Evolutionary conservation across 2,797 vertebrate genomes (phyloP).

Genomic region (Helarctos malayanus): DNA sequence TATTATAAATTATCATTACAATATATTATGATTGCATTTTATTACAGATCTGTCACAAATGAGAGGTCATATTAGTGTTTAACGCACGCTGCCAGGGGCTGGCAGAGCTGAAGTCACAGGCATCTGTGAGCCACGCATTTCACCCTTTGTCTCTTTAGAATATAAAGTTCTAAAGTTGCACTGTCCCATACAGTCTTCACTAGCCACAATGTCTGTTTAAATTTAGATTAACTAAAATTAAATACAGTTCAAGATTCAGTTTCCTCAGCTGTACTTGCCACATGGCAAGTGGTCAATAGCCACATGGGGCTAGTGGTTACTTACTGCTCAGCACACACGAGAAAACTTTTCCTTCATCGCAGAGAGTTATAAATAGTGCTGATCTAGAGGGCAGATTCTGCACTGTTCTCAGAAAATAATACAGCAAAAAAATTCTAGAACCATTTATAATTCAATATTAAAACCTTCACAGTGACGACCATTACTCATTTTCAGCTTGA

Average conservation of each 20-base stretch:
- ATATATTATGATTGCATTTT: background rate
- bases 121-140: background rate
- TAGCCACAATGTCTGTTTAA: background rate
- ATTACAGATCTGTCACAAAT: background rate
- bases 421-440: background rate
- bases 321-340: background rate
- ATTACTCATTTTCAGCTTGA: background rate
- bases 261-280: background rate
- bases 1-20: background rate
- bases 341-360: background rate
- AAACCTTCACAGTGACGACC: background rate
- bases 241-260: background rate
- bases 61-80: background rate
- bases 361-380: background rate
- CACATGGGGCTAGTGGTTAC: background rate
- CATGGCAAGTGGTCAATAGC: background rate
- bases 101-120: background rate
- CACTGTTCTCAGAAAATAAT: background rate
- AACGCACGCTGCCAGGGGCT: background rate
- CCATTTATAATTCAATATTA: background rate
- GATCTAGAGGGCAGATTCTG: background rate
- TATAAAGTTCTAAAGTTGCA: background rate
- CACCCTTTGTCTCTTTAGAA: background rate
- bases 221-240: constrained; percentile 50
- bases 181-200: background rate